Evolutionary conservation across 2,888 invertebrate genomes (phyloP).

Genomic region (Anaspis maculata): DNA sequence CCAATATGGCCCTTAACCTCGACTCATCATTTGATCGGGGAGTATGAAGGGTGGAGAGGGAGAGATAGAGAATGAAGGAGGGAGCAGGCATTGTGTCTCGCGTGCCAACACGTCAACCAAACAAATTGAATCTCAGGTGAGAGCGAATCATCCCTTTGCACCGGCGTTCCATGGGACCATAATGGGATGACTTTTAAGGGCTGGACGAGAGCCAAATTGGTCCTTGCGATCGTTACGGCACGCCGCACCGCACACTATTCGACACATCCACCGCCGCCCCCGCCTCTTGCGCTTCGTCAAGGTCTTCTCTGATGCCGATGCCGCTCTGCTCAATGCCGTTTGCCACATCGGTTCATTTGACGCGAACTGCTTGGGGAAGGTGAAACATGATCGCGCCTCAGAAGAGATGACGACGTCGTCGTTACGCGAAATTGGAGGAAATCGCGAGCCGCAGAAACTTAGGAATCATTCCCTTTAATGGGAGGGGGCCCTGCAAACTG

Average conservation of each 20-base stretch:
- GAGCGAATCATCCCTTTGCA: conserved; percentile 16
- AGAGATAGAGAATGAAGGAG: no score
- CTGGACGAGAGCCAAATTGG: conserved; percentile 21
- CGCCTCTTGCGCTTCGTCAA: no score
- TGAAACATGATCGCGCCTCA: not conserved
- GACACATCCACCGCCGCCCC: no score
- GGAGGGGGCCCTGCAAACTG: no score
- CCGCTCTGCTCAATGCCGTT: not conserved
- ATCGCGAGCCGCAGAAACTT: no score
- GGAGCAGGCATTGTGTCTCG: conserved; percentile 13
- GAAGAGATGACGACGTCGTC: not conserved
- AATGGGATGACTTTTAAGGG: conserved; percentile 18
- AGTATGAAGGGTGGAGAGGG: no score
- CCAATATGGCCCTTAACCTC: conserved; percentile 14
- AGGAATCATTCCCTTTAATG: no score
- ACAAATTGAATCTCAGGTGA: conserved; percentile 22
- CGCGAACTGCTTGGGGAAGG: not conserved
- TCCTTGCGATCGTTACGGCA: conserved; percentile 17
- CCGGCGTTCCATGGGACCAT: no score
- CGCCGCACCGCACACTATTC: conserved; percentile 6
- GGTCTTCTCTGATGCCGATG: not conserved
- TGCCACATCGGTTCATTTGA: no score
- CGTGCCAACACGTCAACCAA: conserved; percentile 17
- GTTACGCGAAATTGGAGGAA: no score
- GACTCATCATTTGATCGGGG: no score